Conservation (phyloP, 30 jellyfish, hydroid and myxozoan species). For the Aurelia aurita complex sp. Pacific region DNA sequence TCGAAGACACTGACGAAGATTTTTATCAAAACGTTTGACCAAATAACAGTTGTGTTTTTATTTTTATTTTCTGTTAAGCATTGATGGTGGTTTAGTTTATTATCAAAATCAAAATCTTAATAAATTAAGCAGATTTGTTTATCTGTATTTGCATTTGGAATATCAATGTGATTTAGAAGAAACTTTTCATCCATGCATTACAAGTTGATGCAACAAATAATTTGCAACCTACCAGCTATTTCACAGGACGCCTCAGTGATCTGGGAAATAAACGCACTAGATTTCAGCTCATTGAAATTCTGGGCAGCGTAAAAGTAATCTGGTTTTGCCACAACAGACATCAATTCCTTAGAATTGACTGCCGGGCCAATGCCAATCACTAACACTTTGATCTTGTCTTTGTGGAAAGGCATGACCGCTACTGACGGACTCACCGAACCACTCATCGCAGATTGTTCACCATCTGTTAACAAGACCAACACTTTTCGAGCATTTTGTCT, state of each 20-base stretch:
- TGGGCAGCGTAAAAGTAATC: slow-evolving; percentile 47
- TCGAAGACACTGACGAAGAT: too few relatives aligned
- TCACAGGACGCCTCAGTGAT: slow-evolving; percentile 60
- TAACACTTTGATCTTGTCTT: slow-evolving; percentile 51
- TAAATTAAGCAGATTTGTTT: too few relatives aligned
- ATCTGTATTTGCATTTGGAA: too few relatives aligned
- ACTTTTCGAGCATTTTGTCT: slow-evolving; percentile 62
- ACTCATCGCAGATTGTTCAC: slow-evolving; percentile 76
- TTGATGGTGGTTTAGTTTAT: too few relatives aligned
- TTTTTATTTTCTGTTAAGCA: too few relatives aligned
- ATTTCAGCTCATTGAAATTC: slow-evolving; percentile 56
- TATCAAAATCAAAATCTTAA: too few relatives aligned
- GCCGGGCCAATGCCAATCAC: slow-evolving; percentile 88
- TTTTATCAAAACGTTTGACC: too few relatives aligned
- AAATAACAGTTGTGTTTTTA: too few relatives aligned
- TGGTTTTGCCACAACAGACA: slow-evolving; percentile 32
- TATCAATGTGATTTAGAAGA: too few relatives aligned
- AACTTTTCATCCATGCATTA: too few relatives aligned
- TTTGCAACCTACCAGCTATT: slow-evolving; percentile 25
- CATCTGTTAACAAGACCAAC: slow-evolving; percentile 85
- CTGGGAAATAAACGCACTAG: slow-evolving; percentile 31
- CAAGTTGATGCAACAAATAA: neutral
- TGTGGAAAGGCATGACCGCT: slow-evolving; percentile 71
- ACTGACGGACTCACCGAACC: slow-evolving; percentile 77
- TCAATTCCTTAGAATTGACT: slow-evolving; percentile 48